Base-by-base conservation (phyloP, 1,140 invertebrate species). In the Mactra quadrangularis region DNA sequence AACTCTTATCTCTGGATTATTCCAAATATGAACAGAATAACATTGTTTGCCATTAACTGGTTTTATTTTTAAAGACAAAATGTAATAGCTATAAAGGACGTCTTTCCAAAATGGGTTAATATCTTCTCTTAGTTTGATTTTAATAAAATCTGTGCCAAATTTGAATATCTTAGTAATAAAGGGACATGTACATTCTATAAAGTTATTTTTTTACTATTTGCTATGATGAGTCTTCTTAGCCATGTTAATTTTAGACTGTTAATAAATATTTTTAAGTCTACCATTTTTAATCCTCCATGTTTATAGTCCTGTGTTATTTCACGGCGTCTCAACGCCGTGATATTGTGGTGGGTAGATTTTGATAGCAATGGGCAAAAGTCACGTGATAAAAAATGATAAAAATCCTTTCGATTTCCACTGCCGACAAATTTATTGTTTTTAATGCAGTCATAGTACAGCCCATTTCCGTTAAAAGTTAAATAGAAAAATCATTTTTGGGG, bases 1-100 rank as follows among this genome's bases (percentile, higher is more conserved):
- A 11, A 62, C 59, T 27, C 27, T 62, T 22, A 62, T 62, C 1
- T 38, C 59, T 35, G 57, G 57, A 31, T 60, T 62, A 62, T 19
- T n/a, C 59, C 59, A 62, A 35, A 62, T 35, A 35, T 62, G n/a
- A 2, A 62, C 59, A n/a, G 59, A 62, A 35, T 9, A 62, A n/a
- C 13, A 35, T 38, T 62, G 59, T 62, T 62, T 62, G 9, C 59
- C 27, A 62, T 62, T n/a, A 35, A 6, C 22, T 9, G 59, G 59
- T 3, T 17, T 62, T 6, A 62, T 4, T 27, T 59, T 59, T 13
- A 59, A 27, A 6, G 22, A 3, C 3, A 62, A 7, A 7, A 35
- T 38, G n/a, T 62, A 35, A 27, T 62, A 62, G 19, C 59, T 62
- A 35, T 62, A 38, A 3, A 62, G 25, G 9, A 62, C 59, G n/a